These are phyloP conservation scores for Dascillus cervinus DNA, from an alignment of 2,888 invertebrate genomes.

Conservation along the genomic window DNA sequence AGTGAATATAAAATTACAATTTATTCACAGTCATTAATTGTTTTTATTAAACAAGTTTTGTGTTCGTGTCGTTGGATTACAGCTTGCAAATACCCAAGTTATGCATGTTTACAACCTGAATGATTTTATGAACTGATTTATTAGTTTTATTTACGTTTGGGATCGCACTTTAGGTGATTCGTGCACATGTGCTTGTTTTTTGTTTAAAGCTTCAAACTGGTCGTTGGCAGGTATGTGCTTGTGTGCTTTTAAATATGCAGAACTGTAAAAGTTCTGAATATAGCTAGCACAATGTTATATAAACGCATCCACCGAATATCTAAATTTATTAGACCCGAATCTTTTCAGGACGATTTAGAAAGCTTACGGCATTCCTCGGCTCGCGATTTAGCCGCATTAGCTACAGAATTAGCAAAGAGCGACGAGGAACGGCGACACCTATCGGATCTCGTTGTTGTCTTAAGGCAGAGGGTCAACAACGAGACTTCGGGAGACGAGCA, in stretches of 20 bases:
- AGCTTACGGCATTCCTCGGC: constrained; percentile 65
- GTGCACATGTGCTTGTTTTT: constrained; percentile 14
- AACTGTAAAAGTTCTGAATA: too few relatives aligned
- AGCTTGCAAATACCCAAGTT: too few relatives aligned
- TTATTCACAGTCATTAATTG: too few relatives aligned
- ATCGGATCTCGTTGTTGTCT: constrained; percentile 52
- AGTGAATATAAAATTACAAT: too few relatives aligned
- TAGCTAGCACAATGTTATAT: too few relatives aligned
- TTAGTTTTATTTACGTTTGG: too few relatives aligned
- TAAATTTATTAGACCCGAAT: too few relatives aligned
- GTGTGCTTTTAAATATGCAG: constrained; percentile 21
- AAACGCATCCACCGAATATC: too few relatives aligned
- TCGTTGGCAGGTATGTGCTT: constrained; percentile 41
- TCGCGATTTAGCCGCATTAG: constrained; percentile 60
- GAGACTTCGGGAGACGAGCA: constrained; percentile 30
- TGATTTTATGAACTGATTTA: too few relatives aligned
- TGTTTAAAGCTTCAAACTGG: constrained; percentile 33
- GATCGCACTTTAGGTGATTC: not conserved
- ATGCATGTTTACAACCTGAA: too few relatives aligned
- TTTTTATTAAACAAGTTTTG: too few relatives aligned
- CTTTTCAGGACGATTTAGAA: constrained; percentile 73
- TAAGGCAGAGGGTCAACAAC: constrained; percentile 44
- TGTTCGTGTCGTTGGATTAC: too few relatives aligned
- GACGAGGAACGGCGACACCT: constrained; percentile 71
- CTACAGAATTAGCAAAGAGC: constrained; percentile 61